Base-by-base conservation (phyloP, 2,888 invertebrate genomes). In the Cephalotes varians region DNA sequence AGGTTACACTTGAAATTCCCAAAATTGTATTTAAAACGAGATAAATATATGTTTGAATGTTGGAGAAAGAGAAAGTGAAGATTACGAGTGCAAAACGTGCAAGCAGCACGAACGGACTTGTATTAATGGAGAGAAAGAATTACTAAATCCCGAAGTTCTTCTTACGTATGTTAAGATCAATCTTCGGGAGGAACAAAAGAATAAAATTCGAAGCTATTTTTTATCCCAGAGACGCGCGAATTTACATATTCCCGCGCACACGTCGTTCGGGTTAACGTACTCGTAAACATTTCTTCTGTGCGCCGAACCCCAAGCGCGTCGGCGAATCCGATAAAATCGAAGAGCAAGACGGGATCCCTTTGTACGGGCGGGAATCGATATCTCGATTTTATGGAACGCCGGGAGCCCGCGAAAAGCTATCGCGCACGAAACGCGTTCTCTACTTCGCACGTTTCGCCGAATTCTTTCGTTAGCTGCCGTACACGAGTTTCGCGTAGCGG, bases 241-340 rank as follows among this genome's bases (percentile, higher is more conserved):
- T 56, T 56, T 34, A 56, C 69, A 56, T 62, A 49, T 37, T 25
- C n/a, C 56, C 25, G n/a, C 18, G 34, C 56, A 65, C 25, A 25
- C 25, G 44, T 25, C 34, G 44, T 44, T 18, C 25, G 44, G 44
- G 71, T 79, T 71, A 79, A 79, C 77, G 47, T 15, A 71, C 71
- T 71, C 77, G 44, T 79, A 79, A 69, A 79, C 69, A 69, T 77
- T 77, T 28, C 34, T 31, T 79, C 47, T 58, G 71, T 79, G 69
- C 44, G 71, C 71, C 34, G 31, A 44, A 21, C 28, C 67, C 31
- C 40, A 69, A 80, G 49, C n/a, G 49, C 60, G 60, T 47, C 49
- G 49, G 80, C 40, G 77, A 81, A 81, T 81, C 49, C 80, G 80
- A 81, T 81, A 62, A 81, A 81, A 81, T 79, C 77, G 77, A 79